Evolutionary conservation across 2,888 invertebrate species (phyloP).

Genomic region (Cheilosia variabilis): DNA sequence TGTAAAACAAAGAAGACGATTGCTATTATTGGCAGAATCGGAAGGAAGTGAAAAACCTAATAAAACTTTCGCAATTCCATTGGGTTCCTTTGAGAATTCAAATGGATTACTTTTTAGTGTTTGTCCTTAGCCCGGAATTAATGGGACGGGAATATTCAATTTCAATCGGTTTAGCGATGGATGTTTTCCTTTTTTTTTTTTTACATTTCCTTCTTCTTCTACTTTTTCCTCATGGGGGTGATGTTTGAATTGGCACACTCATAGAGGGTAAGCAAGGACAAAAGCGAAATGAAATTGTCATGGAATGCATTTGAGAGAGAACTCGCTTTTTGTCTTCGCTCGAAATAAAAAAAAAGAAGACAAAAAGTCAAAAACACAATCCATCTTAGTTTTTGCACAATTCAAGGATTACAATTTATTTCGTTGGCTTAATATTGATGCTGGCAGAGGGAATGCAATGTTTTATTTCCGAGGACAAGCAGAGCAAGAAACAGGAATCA

Average conservation of each 20-base stretch:
- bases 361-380: conserved; percentile 22
- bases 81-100: conserved; percentile 72
- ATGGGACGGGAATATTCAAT: conserved; percentile 75
- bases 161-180: conserved; percentile 69
- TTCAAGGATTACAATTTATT: conserved; percentile 56
- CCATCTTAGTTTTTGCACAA: conserved; percentile 44
- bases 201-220: neutral
- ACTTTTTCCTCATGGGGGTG: conserved; percentile 16
- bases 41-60: conserved; percentile 75
- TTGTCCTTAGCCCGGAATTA: conserved; percentile 74
- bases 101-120: conserved; percentile 75
- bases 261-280: conserved; percentile 65
- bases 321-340: conserved; percentile 44
- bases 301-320: conserved; percentile 68
- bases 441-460: neutral
- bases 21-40: conserved; percentile 50
- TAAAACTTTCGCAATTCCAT: conserved; percentile 74
- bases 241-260: conserved; percentile 64
- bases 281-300: conserved; percentile 73
- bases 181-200: conserved; percentile 2
- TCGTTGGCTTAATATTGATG: conserved; percentile 17
- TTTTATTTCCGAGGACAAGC: neutral
- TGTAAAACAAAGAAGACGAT: conserved; percentile 23
- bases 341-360: neutral
- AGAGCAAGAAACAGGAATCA: neutral